Evolutionary conservation across 2,888 invertebrate species (phyloP).

Genomic region (Nomada fucata): DNA sequence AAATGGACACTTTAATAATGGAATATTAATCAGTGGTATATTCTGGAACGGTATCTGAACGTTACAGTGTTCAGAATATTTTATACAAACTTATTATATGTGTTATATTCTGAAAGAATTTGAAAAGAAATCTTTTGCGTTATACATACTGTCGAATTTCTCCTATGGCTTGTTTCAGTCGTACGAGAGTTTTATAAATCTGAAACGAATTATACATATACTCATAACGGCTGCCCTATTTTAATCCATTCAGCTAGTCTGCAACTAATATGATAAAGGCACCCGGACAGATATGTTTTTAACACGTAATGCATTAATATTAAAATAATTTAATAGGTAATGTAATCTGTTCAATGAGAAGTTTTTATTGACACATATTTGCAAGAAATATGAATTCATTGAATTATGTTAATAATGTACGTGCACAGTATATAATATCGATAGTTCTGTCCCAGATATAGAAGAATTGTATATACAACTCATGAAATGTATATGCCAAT

Average conservation of each 20-base stretch:
- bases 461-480: slow-evolving; percentile 50
- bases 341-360: slow-evolving; percentile 18
- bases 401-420: slow-evolving; percentile 8
- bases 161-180: slow-evolving; percentile 47
- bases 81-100: slow-evolving; percentile 70
- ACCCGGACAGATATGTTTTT: slow-evolving; percentile 46
- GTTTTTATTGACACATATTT: slow-evolving; percentile 28
- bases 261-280: slow-evolving; percentile 64
- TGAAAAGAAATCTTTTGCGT: slow-evolving; percentile 23
- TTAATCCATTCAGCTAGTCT: slow-evolving; percentile 69
- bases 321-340: slow-evolving; percentile 38
- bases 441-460: slow-evolving; percentile 50
- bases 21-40: slow-evolving; percentile 64
- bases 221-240: slow-evolving; percentile 70
- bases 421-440: slow-evolving; percentile 27
- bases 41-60: slow-evolving; percentile 67
- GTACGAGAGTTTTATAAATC: slow-evolving; percentile 66
- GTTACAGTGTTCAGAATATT: slow-evolving; percentile 73
- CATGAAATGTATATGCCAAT: slow-evolving; percentile 48
- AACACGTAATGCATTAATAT: slow-evolving; percentile 37
- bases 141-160: slow-evolving; percentile 5
- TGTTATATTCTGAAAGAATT: slow-evolving; percentile 51
- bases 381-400: slow-evolving; percentile 21
- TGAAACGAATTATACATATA: slow-evolving; percentile 67
- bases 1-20: slow-evolving; percentile 64